Percentiles rank a stretch among this genome's conserved stretches.
phyloP scores from a whole-genome alignment of 2,888 invertebrate species.

The Agrochola circellaris region DNA sequence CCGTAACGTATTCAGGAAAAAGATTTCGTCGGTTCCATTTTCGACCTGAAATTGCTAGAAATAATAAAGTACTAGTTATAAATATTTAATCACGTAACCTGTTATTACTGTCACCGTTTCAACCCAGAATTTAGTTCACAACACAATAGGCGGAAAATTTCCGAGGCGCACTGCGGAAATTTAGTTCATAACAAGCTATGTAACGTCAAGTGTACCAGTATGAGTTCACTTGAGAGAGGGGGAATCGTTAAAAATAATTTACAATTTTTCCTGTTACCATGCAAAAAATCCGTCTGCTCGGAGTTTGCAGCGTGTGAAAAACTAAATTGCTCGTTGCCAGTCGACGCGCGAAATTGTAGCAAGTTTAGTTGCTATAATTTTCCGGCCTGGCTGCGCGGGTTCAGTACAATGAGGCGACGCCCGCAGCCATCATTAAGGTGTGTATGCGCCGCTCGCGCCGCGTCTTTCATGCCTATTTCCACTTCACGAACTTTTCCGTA shows the following conservation, averaged over 20 bases:
- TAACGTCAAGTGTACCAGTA: conserved; percentile 34
- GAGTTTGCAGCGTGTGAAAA: conserved; percentile 65
- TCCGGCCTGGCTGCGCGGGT: conserved; percentile 79
- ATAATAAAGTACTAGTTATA: conserved; percentile 26
- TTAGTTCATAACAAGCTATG: conserved; percentile 58
- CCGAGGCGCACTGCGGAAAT: conserved; percentile 35
- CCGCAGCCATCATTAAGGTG: conserved; percentile 84
- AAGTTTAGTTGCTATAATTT: conserved; percentile 85
- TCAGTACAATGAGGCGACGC: conserved; percentile 80
- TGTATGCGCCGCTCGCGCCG: conserved; percentile 68
- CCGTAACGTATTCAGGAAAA: background rate
- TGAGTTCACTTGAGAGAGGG: conserved; percentile 41
- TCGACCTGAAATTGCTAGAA: background rate
- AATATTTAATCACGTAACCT: conserved; percentile 27
- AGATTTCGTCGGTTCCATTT: background rate
- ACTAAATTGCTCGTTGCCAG: conserved; percentile 67
- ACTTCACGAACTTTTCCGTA: conserved; percentile 69
- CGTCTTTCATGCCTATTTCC: conserved; percentile 73
- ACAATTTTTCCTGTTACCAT: conserved; percentile 47
- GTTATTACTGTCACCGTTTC: conserved; percentile 29
- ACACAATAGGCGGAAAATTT: conserved; percentile 50
- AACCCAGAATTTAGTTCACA: conserved; percentile 33
- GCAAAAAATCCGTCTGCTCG: conserved; percentile 43
- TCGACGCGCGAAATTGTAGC: conserved; percentile 71
- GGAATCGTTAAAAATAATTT: conserved; percentile 58